Conservation (phyloP, 2,113 vertebrate genomes). For the Leucoraja erinaceus region DNA sequence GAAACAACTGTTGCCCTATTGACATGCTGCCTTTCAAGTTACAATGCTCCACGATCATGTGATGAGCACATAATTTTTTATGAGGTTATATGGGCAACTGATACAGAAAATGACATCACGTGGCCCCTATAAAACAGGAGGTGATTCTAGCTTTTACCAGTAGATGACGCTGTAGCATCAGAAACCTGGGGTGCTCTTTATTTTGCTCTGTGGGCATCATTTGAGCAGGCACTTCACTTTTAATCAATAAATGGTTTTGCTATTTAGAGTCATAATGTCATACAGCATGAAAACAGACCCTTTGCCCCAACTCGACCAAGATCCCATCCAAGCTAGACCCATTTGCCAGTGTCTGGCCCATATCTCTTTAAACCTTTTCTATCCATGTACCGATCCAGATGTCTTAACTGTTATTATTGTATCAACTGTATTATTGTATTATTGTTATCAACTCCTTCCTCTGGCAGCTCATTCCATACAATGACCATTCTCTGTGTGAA, state of each 20-base stretch:
- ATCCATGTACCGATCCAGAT: too few species aligned
- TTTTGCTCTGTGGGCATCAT: neutral
- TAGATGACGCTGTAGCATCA: slow-evolving; percentile 23
- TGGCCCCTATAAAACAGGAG: neutral
- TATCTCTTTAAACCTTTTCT: too few species aligned
- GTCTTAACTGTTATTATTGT: too few species aligned
- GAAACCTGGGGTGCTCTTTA: neutral
- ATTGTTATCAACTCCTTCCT: too few species aligned
- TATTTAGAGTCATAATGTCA: neutral
- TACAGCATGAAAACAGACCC: too few species aligned
- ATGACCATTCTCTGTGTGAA: too few species aligned
- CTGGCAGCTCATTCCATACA: too few species aligned
- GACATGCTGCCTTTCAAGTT: neutral
- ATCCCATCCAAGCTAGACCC: too few species aligned
- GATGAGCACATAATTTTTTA: neutral
- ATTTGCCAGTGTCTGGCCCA: too few species aligned
- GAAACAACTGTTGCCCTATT: neutral
- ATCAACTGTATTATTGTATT: too few species aligned
- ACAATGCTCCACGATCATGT: neutral
- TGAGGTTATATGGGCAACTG: neutral
- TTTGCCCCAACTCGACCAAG: too few species aligned
- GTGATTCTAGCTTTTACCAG: neutral
- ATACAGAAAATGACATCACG: neutral
- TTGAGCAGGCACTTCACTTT: neutral
- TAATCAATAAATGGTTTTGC: neutral